A percentile compares a stretch with the other conserved stretches of the same genome.
These are phyloP conservation scores for Colostygia pectinataria DNA, from an alignment of 2,888 invertebrate species.

Conservation along the genomic window DNA sequence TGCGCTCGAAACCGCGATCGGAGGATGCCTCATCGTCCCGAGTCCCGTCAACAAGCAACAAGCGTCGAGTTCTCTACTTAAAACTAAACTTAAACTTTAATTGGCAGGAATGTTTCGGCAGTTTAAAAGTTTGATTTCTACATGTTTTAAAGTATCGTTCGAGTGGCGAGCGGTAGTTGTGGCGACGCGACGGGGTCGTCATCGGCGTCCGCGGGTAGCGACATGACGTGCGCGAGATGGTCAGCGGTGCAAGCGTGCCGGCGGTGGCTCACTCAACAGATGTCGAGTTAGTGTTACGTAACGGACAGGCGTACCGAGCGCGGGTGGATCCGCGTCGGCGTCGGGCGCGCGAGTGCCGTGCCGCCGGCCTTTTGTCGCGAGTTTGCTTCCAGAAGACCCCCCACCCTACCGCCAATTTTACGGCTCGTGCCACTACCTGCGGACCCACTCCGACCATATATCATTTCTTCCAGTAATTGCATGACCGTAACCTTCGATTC, in stretches of 20 bases:
- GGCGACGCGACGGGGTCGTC: conserved; percentile 50
- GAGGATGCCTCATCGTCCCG: conserved; percentile 46
- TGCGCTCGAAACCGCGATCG: conserved; percentile 32
- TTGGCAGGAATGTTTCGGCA: conserved; percentile 60
- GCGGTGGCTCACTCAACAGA: conserved; percentile 70
- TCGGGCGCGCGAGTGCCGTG: conserved; percentile 68
- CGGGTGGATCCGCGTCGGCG: conserved; percentile 61
- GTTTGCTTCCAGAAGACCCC: conserved; percentile 33
- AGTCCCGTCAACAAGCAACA: conserved; percentile 57
- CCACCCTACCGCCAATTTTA: conserved; percentile 30
- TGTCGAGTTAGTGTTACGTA: conserved; percentile 73
- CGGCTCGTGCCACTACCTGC: conserved; percentile 32
- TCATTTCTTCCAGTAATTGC: conserved; percentile 42
- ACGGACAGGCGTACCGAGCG: conserved; percentile 57
- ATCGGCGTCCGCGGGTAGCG: conserved; percentile 48
- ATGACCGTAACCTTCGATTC: conserved; percentile 23
- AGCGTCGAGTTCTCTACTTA: conserved; percentile 59
- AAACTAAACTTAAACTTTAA: conserved; percentile 51
- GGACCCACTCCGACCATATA: conserved; percentile 40
- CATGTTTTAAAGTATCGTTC: conserved; percentile 58
- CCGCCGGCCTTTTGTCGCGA: conserved; percentile 44
- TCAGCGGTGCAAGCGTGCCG: conserved; percentile 74
- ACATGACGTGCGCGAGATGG: conserved; percentile 67
- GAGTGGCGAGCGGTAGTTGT: conserved; percentile 53
- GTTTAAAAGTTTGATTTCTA: conserved; percentile 48